A percentile compares a stretch with the other conserved stretches of the same genome.
These are phyloP conservation scores for Muntiacus reevesi DNA, from an alignment of 2,113 vertebrate species.

Conservation along the genomic window DNA sequence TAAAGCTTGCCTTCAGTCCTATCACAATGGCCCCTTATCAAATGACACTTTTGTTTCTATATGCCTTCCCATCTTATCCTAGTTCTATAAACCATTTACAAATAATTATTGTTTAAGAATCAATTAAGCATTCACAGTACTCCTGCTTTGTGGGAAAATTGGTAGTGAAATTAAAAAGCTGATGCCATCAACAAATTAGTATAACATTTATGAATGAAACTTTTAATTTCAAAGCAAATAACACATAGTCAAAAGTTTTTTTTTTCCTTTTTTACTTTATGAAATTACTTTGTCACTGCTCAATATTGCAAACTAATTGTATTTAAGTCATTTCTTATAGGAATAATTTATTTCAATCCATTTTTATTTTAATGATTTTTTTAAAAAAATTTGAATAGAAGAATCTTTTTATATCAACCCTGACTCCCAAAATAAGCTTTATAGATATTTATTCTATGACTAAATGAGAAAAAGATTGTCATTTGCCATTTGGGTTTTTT, in stretches of 20 bases:
- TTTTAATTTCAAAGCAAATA: slow-evolving; percentile 10
- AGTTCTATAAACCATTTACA: not conserved
- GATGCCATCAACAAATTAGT: not conserved
- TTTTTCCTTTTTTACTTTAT: not conserved
- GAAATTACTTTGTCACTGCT: not conserved
- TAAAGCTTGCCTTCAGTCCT: not conserved
- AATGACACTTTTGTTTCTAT: not conserved
- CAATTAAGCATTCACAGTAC: not conserved
- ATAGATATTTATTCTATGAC: not conserved
- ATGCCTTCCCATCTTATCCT: not conserved
- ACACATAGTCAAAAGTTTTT: not conserved
- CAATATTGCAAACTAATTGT: not conserved
- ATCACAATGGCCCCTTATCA: not conserved
- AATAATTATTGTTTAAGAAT: not conserved
- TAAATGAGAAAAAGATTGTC: not conserved
- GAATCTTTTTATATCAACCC: not conserved
- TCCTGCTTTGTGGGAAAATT: slow-evolving; percentile 11
- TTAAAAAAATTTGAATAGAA: not conserved
- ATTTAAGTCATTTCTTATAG: not conserved
- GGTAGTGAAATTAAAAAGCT: slow-evolving; percentile 21
- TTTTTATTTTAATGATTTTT: not conserved
- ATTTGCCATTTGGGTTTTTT: not conserved
- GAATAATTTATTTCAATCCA: not conserved
- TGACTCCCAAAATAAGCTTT: not conserved
- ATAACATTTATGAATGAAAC: not conserved